Evolutionary conservation across 2,797 vertebrate genomes (phyloP), one percentile per base, ranked within the genome.

Genomic region (Craterocephalus amniculus): DNA sequence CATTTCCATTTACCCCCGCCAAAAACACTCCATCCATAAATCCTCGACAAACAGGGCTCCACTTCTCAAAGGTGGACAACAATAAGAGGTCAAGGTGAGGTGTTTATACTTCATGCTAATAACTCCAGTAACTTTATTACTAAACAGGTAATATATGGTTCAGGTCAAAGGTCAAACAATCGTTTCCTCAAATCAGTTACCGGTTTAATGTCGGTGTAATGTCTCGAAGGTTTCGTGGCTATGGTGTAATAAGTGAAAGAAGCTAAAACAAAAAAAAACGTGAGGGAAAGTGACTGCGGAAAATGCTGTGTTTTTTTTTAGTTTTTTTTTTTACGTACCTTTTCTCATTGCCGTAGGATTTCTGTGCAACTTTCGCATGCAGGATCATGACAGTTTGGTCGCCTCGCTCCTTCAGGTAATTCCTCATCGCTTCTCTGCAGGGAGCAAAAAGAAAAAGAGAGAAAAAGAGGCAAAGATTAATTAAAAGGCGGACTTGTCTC

Each of bases 361-460:
- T 99, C 92, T 99, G 97, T 85, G 97, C 98, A 93, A 99, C 98
- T 93, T 99, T 99, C 1, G 98, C 98, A 5, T 99, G 97, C 87
- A 99, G 96, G 91, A 99, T 99, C 90, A 99, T 96, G 79, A 99
- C 97, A 35, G 97, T 99, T 92, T 99, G 98, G 95, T 99, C 98
- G 22, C 97, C 98, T 91, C 97, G 93, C 89, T 99, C 98, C 92
- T 98, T 99, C 85, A 99, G 94, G 89, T 99, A 99, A 93, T 98
- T 99, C 83, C 97, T 91, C 97, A 99, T 99, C 70, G 97, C 97
- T 97, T 99, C 97, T 94, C 97, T 99, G 91, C 80, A 52, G 31
- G 14, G 24, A 1, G n/a, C 34, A 34, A 22, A 35, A 31, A 31
- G 22, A 16, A 48, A n/a, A 24, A 24, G 14, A n/a, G n/a, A n/a